Percentiles rank a stretch among this genome's conserved stretches.
These are phyloP conservation scores for Dendrolimus houi DNA, from an alignment of 2,888 invertebrate genomes.

Conservation along the genomic window DNA sequence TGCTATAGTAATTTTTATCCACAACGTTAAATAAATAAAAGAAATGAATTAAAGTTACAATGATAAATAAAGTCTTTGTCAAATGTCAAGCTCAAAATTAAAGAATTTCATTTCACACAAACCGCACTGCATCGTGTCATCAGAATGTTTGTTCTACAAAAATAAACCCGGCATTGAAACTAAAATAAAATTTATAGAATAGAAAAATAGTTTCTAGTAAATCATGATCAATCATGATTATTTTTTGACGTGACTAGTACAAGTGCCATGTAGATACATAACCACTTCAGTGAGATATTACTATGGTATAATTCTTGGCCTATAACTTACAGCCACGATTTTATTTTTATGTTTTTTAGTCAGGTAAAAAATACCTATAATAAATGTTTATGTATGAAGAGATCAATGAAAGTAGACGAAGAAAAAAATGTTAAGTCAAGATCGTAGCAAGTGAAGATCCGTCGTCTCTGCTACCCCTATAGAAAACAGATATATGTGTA, in stretches of 20 bases:
- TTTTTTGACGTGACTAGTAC: background rate
- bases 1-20: too few species aligned
- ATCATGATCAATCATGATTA: background rate
- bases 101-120: background rate
- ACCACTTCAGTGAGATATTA: background rate
- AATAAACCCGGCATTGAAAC: background rate
- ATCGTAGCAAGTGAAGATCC: too few species aligned
- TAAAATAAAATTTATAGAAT: background rate
- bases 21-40: too few species aligned
- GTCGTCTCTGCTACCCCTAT: too few species aligned
- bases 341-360: too few species aligned
- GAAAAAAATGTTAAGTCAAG: too few species aligned
- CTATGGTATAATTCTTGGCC: too few species aligned
- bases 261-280: background rate
- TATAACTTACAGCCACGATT: too few species aligned
- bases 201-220: background rate
- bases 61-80: background rate
- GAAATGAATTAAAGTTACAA: background rate
- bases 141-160: background rate
- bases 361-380: too few species aligned
- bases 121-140: background rate
- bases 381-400: too few species aligned
- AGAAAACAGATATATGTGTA: too few species aligned
- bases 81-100: background rate
- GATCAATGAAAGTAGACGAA: too few species aligned